Percentiles rank a stretch among this genome's conserved stretches.
phyloP scores from a whole-genome alignment of 2,113 vertebrate species.

The Dasypus novemcinctus region DNA sequence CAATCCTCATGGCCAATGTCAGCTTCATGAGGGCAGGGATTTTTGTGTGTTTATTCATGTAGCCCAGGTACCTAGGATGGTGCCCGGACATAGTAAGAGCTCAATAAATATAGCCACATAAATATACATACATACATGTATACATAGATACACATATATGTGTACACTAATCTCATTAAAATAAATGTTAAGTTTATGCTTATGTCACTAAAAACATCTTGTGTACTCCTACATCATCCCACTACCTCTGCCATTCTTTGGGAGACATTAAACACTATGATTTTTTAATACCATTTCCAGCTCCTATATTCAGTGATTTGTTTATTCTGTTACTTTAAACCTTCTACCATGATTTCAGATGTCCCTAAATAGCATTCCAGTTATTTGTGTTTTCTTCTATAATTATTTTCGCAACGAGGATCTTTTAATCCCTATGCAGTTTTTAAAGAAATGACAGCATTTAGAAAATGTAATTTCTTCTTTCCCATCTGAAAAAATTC shows the following conservation, averaged over 20 bases:
- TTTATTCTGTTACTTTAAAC: conserved; percentile 53
- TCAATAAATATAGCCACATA: not conserved
- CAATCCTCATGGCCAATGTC: not conserved
- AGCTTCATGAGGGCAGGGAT: not conserved
- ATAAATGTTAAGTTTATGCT: not conserved
- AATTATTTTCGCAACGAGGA: conserved; percentile 67
- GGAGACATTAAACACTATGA: not conserved
- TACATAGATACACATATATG: not conserved
- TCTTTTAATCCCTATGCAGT: conserved; percentile 40
- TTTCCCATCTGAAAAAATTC: conserved; percentile 34
- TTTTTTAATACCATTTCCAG: conserved; percentile 45
- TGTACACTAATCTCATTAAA: not conserved
- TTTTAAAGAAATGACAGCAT: conserved; percentile 13
- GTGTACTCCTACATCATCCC: not conserved
- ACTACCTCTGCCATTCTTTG: not conserved
- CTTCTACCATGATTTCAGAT: conserved; percentile 50
- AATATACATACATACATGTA: not conserved
- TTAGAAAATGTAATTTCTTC: conserved; percentile 33
- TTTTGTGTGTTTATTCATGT: not conserved
- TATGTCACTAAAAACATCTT: not conserved
- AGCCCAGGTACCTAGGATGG: not conserved
- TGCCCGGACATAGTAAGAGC: not conserved
- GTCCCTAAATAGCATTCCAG: conserved; percentile 59
- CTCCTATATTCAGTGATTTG: conserved; percentile 40
- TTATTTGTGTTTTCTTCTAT: conserved; percentile 65